Conservation (phyloP, 2,888 invertebrate species). For the Drosophila cognata region DNA sequence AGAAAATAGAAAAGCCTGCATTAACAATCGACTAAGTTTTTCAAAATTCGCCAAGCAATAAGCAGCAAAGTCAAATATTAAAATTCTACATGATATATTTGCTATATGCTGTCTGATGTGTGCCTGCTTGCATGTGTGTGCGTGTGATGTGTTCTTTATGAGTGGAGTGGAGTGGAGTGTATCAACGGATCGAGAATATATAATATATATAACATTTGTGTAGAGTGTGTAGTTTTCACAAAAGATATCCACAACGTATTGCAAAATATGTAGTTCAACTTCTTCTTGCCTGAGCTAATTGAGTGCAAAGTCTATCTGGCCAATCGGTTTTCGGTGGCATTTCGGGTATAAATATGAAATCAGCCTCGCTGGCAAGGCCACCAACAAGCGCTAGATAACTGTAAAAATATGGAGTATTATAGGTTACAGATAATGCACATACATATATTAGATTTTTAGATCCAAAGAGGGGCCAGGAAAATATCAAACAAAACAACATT, state of each 20-base stretch:
- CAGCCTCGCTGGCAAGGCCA: slow-evolving; percentile 93
- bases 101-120: slow-evolving; percentile 5
- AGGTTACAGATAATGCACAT: slow-evolving; percentile 38
- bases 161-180: slow-evolving; percentile 4
- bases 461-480: not conserved
- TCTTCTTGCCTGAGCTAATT: slow-evolving; percentile 88
- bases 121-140: slow-evolving; percentile 25
- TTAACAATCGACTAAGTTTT: not conserved
- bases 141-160: slow-evolving; percentile 1
- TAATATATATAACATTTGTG: not conserved
- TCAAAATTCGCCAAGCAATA: slow-evolving; percentile 6
- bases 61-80: slow-evolving; percentile 6
- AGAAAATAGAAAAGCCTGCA: not conserved
- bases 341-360: slow-evolving; percentile 95
- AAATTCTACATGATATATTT: slow-evolving; percentile 9
- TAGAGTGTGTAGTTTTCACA: slow-evolving; percentile 16
- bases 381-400: slow-evolving; percentile 94
- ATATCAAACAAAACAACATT: not conserved
- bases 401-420: slow-evolving; percentile 78
- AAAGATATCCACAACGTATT: slow-evolving; percentile 14
- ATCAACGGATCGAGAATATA: slow-evolving; percentile 16
- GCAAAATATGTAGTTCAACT: slow-evolving; percentile 36
- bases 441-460: slow-evolving; percentile 15
- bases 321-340: slow-evolving; percentile 92
- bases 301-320: slow-evolving; percentile 91